Percentiles rank a stretch among this genome's conserved stretches.
Evolutionary conservation across 1,140 invertebrate species (phyloP).

Genomic region (Brachionus plicatilis): DNA sequence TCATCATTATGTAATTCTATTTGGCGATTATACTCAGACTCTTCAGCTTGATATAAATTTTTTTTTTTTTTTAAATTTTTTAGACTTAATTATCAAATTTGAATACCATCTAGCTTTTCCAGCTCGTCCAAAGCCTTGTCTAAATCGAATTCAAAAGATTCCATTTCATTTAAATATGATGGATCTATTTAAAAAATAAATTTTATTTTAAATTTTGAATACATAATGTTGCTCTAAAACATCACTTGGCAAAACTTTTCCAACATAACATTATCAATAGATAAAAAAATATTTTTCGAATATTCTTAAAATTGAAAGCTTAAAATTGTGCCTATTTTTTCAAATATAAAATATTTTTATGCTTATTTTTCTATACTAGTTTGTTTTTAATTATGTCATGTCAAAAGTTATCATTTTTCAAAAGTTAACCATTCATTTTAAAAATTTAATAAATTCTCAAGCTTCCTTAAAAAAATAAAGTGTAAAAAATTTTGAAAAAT

Average conservation of each 20-base stretch:
- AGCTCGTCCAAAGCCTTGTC: constrained; percentile 24
- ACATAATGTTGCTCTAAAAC: not conserved
- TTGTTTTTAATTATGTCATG: too few relatives aligned
- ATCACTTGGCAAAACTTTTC: not conserved
- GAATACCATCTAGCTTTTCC: constrained; percentile 8
- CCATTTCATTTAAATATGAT: not conserved
- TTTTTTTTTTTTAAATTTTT: not conserved
- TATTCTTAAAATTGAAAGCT: not conserved
- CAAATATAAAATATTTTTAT: too few relatives aligned
- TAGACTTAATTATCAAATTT: not conserved
- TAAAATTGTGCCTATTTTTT: not conserved
- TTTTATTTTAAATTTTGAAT: not conserved
- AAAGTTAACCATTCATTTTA: too few relatives aligned
- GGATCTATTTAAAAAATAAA: not conserved
- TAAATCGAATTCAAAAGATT: constrained; percentile 1
- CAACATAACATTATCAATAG: not conserved
- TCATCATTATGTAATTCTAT: not conserved
- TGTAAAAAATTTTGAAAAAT: too few relatives aligned
- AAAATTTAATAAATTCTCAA: too few relatives aligned
- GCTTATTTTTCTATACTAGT: too few relatives aligned
- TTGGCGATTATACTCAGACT: not conserved
- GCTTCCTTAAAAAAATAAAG: too few relatives aligned
- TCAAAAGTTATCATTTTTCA: too few relatives aligned
- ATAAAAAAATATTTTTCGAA: not conserved
- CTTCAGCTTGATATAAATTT: not conserved